Evolutionary conservation across 1,140 invertebrate species (phyloP).

Genomic region (Lordiphosa clarofinis): DNA sequence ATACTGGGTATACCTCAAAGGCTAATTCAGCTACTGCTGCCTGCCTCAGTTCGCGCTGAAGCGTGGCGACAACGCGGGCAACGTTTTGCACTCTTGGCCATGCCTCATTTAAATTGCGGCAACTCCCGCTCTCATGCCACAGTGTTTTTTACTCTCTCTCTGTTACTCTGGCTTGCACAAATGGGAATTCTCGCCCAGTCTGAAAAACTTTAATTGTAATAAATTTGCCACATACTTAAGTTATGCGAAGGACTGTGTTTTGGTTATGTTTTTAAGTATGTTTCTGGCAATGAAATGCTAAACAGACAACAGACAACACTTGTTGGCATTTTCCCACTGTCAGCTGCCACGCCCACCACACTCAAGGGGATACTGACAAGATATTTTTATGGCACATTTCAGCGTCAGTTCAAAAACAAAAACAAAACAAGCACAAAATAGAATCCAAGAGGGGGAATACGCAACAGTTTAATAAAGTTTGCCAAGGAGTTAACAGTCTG

Average conservation of each 20-base stretch:
- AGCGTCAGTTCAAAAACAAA: slow-evolving; percentile 15
- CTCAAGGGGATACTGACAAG: slow-evolving; percentile 18
- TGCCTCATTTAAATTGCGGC: slow-evolving; percentile 22
- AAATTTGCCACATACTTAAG: slow-evolving; percentile 60
- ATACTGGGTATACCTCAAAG: too few species aligned
- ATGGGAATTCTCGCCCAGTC: slow-evolving; percentile 4
- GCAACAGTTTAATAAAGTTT: not conserved
- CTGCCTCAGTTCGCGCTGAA: slow-evolving; percentile 33
- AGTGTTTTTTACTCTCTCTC: not conserved
- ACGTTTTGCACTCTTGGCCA: slow-evolving; percentile 7
- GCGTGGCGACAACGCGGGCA: slow-evolving; percentile 25
- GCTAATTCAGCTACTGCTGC: not conserved
- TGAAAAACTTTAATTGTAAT: slow-evolving; percentile 65
- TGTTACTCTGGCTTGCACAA: not conserved
- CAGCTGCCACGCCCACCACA: slow-evolving; percentile 11
- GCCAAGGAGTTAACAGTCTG: too few species aligned
- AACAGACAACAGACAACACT: slow-evolving; percentile 37
- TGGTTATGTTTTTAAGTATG: slow-evolving; percentile 17
- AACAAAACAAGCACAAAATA: not conserved
- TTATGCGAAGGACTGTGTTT: slow-evolving; percentile 6
- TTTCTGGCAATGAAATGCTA: slow-evolving; percentile 48
- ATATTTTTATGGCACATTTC: slow-evolving; percentile 48
- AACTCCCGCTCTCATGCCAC: slow-evolving; percentile 26
- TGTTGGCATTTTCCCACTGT: slow-evolving; percentile 35
- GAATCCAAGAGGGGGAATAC: slow-evolving; percentile 3